Evolutionary conservation across 1,140 invertebrate species (phyloP).

Genomic region (Antheraea pernyi): DNA sequence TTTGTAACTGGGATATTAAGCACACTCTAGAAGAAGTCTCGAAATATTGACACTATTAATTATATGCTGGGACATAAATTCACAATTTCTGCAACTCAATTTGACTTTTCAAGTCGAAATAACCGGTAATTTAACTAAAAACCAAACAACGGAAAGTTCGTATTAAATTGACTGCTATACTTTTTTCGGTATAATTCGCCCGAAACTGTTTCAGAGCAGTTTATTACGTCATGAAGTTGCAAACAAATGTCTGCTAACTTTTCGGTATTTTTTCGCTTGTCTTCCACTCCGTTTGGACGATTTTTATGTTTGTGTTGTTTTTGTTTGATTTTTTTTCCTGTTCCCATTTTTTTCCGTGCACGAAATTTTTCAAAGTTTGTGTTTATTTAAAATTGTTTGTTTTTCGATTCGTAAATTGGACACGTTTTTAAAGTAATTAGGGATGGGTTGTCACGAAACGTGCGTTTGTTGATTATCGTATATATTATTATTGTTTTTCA

Average conservation of each 20-base stretch:
- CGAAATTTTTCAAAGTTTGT: background rate
- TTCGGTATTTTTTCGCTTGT: background rate
- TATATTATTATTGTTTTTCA: no score
- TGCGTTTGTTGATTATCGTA: no score
- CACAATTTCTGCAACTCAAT: background rate
- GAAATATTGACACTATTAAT: no score
- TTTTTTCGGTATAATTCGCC: background rate
- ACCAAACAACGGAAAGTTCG: background rate
- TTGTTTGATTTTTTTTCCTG: background rate
- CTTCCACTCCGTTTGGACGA: background rate
- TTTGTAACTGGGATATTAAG: no score
- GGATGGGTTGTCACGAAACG: background rate
- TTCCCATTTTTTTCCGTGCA: no score
- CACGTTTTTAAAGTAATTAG: background rate
- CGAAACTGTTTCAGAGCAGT: background rate
- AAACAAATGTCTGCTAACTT: background rate
- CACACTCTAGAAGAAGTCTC: no score
- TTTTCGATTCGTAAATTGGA: background rate
- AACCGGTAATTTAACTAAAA: background rate
- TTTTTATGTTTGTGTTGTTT: background rate
- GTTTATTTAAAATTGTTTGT: background rate
- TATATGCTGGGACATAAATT: no score
- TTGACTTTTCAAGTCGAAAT: background rate
- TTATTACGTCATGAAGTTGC: constrained; percentile 3
- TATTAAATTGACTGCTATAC: background rate